Conservation (phyloP, 2,888 invertebrate species). For the Hypena proboscidalis region DNA sequence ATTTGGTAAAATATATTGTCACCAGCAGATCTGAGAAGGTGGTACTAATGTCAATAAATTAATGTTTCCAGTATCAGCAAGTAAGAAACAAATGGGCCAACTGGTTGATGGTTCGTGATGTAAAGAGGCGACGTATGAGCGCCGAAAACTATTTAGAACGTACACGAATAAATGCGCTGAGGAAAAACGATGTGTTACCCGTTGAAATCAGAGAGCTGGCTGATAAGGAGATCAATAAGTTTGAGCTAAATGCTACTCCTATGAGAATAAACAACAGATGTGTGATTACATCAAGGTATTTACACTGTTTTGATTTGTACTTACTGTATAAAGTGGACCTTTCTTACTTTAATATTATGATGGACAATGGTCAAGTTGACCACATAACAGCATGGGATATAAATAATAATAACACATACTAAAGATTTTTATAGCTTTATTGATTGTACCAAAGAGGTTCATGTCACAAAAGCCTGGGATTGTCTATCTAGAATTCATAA, state of each 20-base stretch:
- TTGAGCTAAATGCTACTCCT: constrained; percentile 90
- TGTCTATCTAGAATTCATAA: too few relatives aligned
- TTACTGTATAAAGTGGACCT: not conserved
- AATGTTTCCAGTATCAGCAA: constrained; percentile 88
- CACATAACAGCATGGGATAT: too few relatives aligned
- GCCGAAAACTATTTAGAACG: constrained; percentile 91
- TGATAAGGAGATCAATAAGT: constrained; percentile 89
- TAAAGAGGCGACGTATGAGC: constrained; percentile 91
- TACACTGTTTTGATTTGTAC: not conserved
- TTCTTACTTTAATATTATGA: too few relatives aligned
- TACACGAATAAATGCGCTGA: constrained; percentile 92
- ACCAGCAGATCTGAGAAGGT: too few relatives aligned
- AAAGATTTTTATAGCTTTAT: too few relatives aligned
- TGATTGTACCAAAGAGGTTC: too few relatives aligned
- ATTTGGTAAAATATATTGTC: too few relatives aligned
- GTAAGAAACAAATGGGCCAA: constrained; percentile 92
- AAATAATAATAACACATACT: too few relatives aligned
- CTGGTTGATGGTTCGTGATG: constrained; percentile 94
- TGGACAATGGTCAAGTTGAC: too few relatives aligned
- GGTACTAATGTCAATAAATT: too few relatives aligned
- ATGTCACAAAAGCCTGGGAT: too few relatives aligned
- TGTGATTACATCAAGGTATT: constrained; percentile 91
- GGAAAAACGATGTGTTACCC: constrained; percentile 95
- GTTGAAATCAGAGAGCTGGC: constrained; percentile 92
- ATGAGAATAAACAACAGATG: constrained; percentile 91